These are phyloP conservation scores for Elachura formosa DNA, from an alignment of 2,113 vertebrate species.

Conservation along the genomic window DNA sequence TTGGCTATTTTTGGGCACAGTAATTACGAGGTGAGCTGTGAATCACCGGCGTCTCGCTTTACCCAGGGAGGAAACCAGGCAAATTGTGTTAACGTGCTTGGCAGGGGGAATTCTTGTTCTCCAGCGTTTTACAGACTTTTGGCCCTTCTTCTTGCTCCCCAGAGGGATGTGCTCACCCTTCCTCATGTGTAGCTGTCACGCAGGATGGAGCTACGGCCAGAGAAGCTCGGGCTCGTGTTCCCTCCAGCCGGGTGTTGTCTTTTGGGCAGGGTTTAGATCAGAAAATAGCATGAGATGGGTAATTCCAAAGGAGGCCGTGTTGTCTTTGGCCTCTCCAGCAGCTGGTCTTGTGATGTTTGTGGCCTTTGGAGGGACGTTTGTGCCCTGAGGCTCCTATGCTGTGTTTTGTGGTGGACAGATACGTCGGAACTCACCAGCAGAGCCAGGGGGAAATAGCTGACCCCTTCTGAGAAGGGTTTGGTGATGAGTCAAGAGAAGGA, in stretches of 20 bases:
- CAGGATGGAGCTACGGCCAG: not conserved
- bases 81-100: conserved; percentile 27
- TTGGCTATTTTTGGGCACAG: conserved; percentile 4
- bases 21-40: conserved; percentile 42
- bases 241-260: not conserved
- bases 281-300: not conserved
- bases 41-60: conserved; percentile 51
- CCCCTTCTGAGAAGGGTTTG: not conserved
- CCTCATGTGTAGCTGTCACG: not conserved
- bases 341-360: not conserved
- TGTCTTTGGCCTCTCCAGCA: not conserved
- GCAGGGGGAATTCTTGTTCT: conserved; percentile 26
- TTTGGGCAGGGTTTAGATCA: not conserved
- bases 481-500: not conserved
- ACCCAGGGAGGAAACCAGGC: conserved; percentile 8
- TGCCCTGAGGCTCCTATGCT: not conserved
- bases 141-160: conserved; percentile 16
- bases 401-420: not conserved
- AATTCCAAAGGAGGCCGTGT: not conserved
- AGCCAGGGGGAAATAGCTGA: not conserved
- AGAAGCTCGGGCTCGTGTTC: fast-evolving
- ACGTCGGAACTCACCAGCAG: fast-evolving
- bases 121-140: not conserved
- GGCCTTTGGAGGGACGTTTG: fast-evolving
- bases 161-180: not conserved